Evolutionary conservation across 2,113 vertebrate species (phyloP).

Genomic region (Halichoeres trimaculatus): DNA sequence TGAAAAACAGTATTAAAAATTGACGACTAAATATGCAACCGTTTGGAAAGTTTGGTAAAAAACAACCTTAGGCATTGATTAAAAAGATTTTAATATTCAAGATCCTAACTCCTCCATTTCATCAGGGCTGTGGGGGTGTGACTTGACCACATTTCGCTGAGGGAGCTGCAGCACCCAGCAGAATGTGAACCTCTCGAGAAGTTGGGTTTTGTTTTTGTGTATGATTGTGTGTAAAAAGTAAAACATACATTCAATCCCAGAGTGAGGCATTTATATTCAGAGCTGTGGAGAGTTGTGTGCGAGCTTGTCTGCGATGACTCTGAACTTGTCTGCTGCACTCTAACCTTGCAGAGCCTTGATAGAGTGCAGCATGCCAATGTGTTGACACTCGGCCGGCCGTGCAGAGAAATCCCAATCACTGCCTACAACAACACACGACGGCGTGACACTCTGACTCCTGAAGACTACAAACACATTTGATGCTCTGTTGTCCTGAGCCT

Average conservation of each 20-base stretch:
- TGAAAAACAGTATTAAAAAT: not conserved
- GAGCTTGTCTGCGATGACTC: slow-evolving; percentile 49
- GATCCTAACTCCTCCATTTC: not conserved
- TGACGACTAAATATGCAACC: not conserved
- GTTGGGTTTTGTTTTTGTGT: not conserved
- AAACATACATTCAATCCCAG: slow-evolving; percentile 2
- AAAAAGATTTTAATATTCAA: not conserved
- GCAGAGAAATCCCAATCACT: slow-evolving; percentile 64
- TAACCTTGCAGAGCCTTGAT: slow-evolving; percentile 65
- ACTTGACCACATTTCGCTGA: not conserved
- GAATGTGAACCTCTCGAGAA: not conserved
- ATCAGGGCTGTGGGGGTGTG: not conserved
- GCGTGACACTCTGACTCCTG: slow-evolving; percentile 6
- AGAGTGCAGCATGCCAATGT: slow-evolving; percentile 59
- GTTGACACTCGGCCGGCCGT: slow-evolving; percentile 50
- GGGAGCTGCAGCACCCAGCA: not conserved
- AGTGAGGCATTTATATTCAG: slow-evolving; percentile 24
- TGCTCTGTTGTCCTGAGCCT: not conserved
- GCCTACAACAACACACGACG: slow-evolving; percentile 16
- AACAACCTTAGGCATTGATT: not conserved
- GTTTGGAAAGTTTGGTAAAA: not conserved
- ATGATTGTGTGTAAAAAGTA: not conserved
- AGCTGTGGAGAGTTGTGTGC: not conserved
- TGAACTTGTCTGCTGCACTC: slow-evolving; percentile 60
- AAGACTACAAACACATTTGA: slow-evolving; percentile 23